Base-by-base conservation (phyloP, 2,797 vertebrate genomes). In the Catostomus latipinnis region DNA sequence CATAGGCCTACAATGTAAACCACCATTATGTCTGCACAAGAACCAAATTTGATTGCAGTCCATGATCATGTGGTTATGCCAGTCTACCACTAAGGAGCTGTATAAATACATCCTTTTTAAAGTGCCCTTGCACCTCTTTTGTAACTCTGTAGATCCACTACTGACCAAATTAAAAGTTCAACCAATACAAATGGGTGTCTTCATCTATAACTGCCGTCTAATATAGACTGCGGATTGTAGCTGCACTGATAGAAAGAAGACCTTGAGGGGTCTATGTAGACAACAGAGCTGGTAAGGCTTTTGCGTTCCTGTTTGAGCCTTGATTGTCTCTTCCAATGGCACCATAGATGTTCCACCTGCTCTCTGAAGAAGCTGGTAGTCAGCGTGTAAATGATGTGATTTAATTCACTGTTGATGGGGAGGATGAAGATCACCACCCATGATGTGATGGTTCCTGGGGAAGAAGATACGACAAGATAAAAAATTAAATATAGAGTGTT, bases 331-430 rank as follows among this genome's bases (percentile, higher is more conserved):
- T 72, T 83, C 66, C 88, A 88, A 50, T 83, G 90, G 60, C 86
- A 88, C 13, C 91, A 66, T 43, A 91, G 79, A 66, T 90, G 56
- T 75, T 92, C 91, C 62, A 92, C 73, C 73, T 91, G 91, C 82
- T 94, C 90, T 76, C 90, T 92, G 76, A 92, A 93, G 83, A 90
- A 88, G 52, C 75, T 90, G 61, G 88, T 92, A 71, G 90, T 93
- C 54, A 93, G 82, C 0, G 89, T 92, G 67, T 90, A 90, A n/a
- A 92, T 88, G 82, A 92, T 85, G 18, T 87, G 87, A 60, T 93
- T 94, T 84, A 90, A 88, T 71, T 91, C 91, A 71, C 90, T 93
- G 83, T 91, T 92, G 67, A 92, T 85, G 1, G 91, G 90, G 57
- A 94, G 88, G 81, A 94, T 85, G 80, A 94, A 91, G 79, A 91